These are phyloP conservation scores for Erithacus rubecula DNA, from an alignment of 2,797 vertebrate genomes.

Conservation along the genomic window DNA sequence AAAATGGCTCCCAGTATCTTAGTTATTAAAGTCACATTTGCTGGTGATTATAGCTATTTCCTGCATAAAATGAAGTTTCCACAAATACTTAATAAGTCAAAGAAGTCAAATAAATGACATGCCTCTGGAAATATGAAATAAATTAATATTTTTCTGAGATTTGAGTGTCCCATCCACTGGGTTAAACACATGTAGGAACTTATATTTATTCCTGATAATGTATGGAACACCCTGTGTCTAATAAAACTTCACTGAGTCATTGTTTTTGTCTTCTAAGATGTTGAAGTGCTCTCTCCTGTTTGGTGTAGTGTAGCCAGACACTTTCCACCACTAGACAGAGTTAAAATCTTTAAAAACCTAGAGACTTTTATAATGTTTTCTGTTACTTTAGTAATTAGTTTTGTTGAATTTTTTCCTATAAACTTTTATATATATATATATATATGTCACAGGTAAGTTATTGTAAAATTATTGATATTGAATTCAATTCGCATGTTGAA, in stretches of 20 bases:
- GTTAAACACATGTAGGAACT: background rate
- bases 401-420: background rate
- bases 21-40: conserved; percentile 74
- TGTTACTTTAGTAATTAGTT: background rate
- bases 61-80: conserved; percentile 71
- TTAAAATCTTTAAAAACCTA: background rate
- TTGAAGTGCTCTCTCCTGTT: background rate
- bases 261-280: background rate
- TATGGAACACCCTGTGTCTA: background rate
- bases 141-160: conserved; percentile 39
- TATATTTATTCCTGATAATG: conserved; percentile 21
- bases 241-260: background rate
- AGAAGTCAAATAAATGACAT: conserved; percentile 51
- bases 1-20: conserved; percentile 57
- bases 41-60: conserved; percentile 67
- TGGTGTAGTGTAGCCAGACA: background rate
- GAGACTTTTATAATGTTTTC: background rate
- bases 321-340: background rate
- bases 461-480: background rate
- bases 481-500: background rate
- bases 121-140: conserved; percentile 45
- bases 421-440: background rate
- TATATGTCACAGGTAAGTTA: background rate
- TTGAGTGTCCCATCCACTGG: background rate
- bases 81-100: conserved; percentile 64